Percentiles rank a stretch among this genome's conserved stretches.
Evolutionary conservation across 92 coral and sea anemone species (phyloP).

Genomic region (Epizoanthus ramosus): DNA sequence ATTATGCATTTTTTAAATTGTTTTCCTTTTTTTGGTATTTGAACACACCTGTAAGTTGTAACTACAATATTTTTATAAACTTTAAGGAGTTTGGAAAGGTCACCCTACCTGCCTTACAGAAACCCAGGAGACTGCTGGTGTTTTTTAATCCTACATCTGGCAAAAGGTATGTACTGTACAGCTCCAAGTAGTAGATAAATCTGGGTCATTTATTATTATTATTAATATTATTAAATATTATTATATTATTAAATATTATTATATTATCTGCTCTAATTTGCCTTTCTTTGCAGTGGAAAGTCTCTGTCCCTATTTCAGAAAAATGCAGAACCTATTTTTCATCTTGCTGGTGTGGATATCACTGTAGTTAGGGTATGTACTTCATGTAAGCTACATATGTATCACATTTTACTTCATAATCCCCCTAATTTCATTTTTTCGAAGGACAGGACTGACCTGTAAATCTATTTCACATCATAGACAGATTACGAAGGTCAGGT

Average conservation of each 20-base stretch:
- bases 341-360: constrained; percentile 92
- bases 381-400: neutral
- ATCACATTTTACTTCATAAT: too few relatives aligned
- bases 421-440: too few relatives aligned
- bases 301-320: constrained; percentile 84
- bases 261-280: neutral
- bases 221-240: too few relatives aligned
- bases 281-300: constrained; percentile 59
- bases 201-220: neutral
- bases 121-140: constrained; percentile 85
- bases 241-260: too few relatives aligned
- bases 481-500: constrained; percentile 99
- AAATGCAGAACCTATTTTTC: constrained; percentile 96
- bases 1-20: too few relatives aligned
- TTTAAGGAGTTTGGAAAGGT: constrained; percentile 82
- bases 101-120: constrained; percentile 82
- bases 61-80: neutral
- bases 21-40: too few relatives aligned
- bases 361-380: constrained; percentile 86
- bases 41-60: too few relatives aligned
- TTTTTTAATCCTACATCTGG: constrained; percentile 95
- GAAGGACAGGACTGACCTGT: neutral
- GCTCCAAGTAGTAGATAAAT: neutral
- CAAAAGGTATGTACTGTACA: constrained; percentile 60
- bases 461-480: constrained; percentile 41